phyloP scores from a whole-genome alignment of 2,888 invertebrate genomes.

The Disparrhopalites patrizii region DNA sequence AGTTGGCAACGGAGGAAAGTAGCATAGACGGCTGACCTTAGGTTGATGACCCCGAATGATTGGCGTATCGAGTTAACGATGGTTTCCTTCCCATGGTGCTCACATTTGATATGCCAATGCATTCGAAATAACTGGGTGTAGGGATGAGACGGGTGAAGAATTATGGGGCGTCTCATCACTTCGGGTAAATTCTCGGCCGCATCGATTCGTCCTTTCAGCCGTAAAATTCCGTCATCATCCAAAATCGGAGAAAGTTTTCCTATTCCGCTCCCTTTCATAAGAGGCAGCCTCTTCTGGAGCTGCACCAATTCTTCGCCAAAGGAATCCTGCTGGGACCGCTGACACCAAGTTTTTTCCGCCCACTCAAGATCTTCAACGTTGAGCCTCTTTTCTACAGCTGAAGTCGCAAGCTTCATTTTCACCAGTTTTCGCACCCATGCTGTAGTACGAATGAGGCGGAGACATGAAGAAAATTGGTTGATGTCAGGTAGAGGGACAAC shows the following conservation, averaged over 20 bases:
- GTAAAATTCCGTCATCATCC: conserved; percentile 14
- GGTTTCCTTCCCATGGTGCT: conserved; percentile 22
- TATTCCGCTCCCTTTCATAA: conserved; percentile 3
- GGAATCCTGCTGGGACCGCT: not conserved
- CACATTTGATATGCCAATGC: conserved; percentile 1
- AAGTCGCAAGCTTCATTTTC: not conserved
- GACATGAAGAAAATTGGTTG: conserved; percentile 6
- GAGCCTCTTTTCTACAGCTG: not conserved
- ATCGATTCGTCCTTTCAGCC: conserved; percentile 6
- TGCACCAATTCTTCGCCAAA: not conserved
- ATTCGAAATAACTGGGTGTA: not conserved
- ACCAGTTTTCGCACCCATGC: not conserved
- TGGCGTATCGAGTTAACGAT: conserved; percentile 24
- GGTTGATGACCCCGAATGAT: conserved; percentile 16
- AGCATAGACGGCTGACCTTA: conserved; percentile 5
- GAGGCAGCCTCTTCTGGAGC: not conserved
- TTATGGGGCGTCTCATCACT: conserved; percentile 6
- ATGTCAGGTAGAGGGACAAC: not conserved
- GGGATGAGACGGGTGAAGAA: conserved; percentile 20
- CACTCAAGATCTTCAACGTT: not conserved
- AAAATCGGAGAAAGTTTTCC: conserved; percentile 3
- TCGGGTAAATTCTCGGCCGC: not conserved
- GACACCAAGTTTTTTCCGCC: not conserved
- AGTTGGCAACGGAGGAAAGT: not conserved
- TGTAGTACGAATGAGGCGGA: conserved; percentile 15